Conservation (phyloP, 2,797 vertebrate genomes). For the Xiphorhynchus erythropygius region DNA sequence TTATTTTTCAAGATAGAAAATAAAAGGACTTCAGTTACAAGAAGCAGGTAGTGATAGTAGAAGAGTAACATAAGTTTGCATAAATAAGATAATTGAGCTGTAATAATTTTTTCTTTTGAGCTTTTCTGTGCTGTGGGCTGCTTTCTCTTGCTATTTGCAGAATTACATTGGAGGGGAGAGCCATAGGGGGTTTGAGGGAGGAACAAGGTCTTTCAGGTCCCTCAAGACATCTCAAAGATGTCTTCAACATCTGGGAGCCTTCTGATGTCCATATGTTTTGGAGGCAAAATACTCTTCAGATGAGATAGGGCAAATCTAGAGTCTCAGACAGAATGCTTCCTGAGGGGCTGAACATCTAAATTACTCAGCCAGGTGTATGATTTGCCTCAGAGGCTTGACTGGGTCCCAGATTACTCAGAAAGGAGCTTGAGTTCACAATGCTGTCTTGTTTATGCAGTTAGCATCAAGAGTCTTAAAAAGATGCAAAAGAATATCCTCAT, state of each 20-base stretch:
- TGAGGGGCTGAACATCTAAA: neutral
- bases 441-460: neutral
- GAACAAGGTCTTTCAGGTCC: neutral
- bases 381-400: neutral
- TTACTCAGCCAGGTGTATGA: neutral
- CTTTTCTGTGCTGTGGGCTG: neutral
- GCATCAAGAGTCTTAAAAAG: neutral
- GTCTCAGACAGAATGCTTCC: neutral
- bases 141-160: neutral
- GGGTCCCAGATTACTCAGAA: neutral
- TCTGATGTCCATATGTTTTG: neutral
- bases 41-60: neutral
- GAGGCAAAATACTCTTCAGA: neutral
- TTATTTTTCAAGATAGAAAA: constrained; percentile 3
- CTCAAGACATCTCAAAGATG: neutral
- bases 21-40: neutral
- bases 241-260: neutral
- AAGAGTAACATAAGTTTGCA: neutral
- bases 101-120: neutral
- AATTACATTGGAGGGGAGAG: neutral
- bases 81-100: neutral
- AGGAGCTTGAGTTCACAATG: neutral
- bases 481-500: neutral
- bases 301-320: neutral
- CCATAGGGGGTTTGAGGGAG: neutral